Evolutionary conservation across 2,797 vertebrate species (phyloP).

Genomic region (Phyllotis vaccarum): DNA sequence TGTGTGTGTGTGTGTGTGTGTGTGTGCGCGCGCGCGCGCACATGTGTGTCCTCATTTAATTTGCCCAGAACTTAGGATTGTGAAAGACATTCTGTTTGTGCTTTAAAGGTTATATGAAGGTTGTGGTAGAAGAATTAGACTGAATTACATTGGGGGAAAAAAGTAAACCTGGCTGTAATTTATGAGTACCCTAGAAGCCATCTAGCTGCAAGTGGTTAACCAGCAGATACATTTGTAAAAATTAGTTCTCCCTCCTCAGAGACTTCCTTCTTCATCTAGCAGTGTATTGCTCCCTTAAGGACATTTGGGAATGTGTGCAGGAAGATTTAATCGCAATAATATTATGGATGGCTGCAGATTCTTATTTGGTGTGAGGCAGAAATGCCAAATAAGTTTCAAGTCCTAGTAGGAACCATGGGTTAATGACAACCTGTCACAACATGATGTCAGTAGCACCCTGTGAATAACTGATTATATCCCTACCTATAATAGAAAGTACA

Average conservation of each 20-base stretch:
- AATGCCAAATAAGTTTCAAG: background rate
- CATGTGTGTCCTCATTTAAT: background rate
- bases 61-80: background rate
- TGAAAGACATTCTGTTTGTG: background rate
- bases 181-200: slow-evolving; percentile 25
- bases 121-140: background rate
- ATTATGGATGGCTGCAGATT: background rate
- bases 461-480: background rate
- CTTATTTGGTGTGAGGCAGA: background rate
- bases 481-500: background rate
- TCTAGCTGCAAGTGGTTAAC: slow-evolving; percentile 20
- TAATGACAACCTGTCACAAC: background rate
- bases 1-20: background rate
- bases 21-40: background rate
- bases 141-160: background rate
- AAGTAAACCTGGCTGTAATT: background rate
- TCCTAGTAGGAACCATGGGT: background rate
- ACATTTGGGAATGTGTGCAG: slow-evolving; percentile 11
- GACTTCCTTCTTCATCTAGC: background rate
- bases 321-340: background rate
- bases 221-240: background rate
- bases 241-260: background rate
- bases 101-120: background rate
- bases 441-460: background rate
- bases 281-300: background rate